Evolutionary conservation across 2,113 vertebrate genomes (phyloP), one percentile per base, ranked within the genome.

Genomic region (Dromiciops gliroides): DNA sequence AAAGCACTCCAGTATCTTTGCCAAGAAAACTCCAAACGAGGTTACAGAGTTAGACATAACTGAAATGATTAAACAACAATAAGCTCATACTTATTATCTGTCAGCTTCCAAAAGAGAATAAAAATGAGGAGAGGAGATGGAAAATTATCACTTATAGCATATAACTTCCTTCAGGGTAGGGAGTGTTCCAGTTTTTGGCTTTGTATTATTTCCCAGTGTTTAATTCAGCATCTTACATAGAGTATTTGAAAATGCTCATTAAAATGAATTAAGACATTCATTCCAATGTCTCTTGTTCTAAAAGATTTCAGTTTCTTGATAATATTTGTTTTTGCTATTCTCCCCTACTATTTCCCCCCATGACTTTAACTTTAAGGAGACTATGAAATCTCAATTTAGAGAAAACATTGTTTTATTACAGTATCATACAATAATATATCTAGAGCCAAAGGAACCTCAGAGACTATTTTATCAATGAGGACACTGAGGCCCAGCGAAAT

Each of bases 341-440:
- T 52, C 91, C 93, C 92, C n/a, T 14, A 3, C 60, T n/a, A 67
- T 37, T 44, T 44, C 44, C 26, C 67, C 9, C 48, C 93, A 91
- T 50, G 44, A 89, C 90, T 96, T 88, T 89, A 91, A 95, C 22
- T 88, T 31, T 92, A 93, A 97, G 95, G 91, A 95, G 92, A 89
- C 31, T 90, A 51, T 96, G 95, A 95, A 90, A 50, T 91, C 95
- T 92, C 51, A 95, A 25, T 60, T 52, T 88, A 75, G 23, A 22
- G 37, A 91, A 95, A 92, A 51, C 16, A 56, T 37, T 51, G 95
- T 44, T 83, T 83, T 22, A 44, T 83, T 83, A 95, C 56, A 92
- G 48, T 0, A 95, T 48, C 24, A 25, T 83, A 44, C 44, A n/a
- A 83, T 23, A 83, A 83, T 83, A 83, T 23, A 75, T 75, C 16